phyloP scores from a whole-genome alignment of 37 sponge, comb jelly and placozoan species.

The Beroe forskalii region DNA sequence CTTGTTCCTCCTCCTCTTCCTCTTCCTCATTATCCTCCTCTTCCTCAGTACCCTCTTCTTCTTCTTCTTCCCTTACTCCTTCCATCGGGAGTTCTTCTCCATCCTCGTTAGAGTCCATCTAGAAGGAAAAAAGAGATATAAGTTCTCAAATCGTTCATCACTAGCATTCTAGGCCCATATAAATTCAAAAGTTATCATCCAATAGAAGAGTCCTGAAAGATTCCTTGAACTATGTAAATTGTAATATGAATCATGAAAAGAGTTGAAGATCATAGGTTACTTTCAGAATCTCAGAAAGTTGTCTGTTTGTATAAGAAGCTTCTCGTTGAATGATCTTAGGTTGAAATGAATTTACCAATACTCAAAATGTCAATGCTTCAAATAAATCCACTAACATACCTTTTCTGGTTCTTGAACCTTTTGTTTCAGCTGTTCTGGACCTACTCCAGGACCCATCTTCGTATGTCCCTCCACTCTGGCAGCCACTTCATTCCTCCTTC shows the following conservation, averaged over 20 bases:
- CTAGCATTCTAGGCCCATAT: no score
- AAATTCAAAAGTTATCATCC: no score
- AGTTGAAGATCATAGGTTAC: no score
- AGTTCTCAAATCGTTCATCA: no score
- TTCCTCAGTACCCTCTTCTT: not conserved
- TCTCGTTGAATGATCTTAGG: no score
- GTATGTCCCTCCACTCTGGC: not conserved
- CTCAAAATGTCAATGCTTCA: not conserved
- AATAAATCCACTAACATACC: not conserved
- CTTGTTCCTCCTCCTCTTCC: no score
- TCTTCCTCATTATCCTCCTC: not conserved
- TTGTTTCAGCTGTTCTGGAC: conserved; percentile 4
- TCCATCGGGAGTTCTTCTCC: conserved; percentile 19
- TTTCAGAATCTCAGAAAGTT: no score
- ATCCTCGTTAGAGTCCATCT: not conserved
- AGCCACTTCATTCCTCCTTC: not conserved
- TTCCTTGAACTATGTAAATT: no score
- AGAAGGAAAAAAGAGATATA: not conserved
- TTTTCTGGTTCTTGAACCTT: not conserved
- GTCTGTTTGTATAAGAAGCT: no score
- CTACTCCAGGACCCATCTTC: not conserved
- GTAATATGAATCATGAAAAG: no score
- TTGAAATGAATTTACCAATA: no score
- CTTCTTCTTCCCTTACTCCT: not conserved
- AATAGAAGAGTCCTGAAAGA: no score